Conservation (phyloP, 2,113 vertebrate genomes). For the Lycaon pictus region DNA sequence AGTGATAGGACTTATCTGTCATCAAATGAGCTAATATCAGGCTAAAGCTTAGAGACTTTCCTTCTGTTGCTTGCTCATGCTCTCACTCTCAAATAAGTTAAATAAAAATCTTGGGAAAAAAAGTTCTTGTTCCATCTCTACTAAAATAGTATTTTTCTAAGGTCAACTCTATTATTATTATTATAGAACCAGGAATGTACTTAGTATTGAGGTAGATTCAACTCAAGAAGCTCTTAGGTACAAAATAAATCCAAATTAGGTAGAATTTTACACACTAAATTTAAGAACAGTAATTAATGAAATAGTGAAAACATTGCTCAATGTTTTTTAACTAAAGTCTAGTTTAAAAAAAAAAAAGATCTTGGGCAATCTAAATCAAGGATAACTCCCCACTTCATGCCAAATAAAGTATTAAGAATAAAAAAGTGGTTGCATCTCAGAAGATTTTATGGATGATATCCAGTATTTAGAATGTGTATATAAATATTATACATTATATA, state of each 20-base stretch:
- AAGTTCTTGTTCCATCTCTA: neutral
- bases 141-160: neutral
- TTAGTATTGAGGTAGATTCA: neutral
- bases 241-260: neutral
- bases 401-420: neutral
- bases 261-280: neutral
- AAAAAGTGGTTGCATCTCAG: neutral
- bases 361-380: neutral
- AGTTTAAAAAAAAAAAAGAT: neutral
- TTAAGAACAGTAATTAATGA: neutral
- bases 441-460: neutral
- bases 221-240: neutral
- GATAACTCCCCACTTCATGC: neutral
- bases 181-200: neutral
- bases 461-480: neutral
- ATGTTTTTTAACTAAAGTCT: neutral
- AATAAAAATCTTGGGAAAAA: too few relatives aligned
- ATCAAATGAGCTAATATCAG: neutral
- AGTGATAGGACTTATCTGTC: neutral
- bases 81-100: too few relatives aligned
- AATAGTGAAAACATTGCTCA: neutral
- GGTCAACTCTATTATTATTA: neutral
- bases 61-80: neutral
- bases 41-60: neutral
- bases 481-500: neutral